Evolutionary conservation across 2,797 vertebrate species (phyloP).

Genomic region (Hephaestus fuliginosus): DNA sequence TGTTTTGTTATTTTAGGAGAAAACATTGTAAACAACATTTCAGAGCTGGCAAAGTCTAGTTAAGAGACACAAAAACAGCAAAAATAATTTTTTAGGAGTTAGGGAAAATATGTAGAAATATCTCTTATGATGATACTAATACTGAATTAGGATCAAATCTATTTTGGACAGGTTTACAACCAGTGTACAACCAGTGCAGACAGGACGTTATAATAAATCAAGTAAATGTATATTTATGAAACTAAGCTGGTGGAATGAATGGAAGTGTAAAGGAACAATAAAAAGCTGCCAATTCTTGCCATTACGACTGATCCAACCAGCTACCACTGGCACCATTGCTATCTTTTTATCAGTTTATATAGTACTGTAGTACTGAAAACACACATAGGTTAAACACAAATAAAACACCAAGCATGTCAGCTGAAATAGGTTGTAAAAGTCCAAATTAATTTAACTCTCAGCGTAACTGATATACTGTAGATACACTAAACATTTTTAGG

Average conservation of each 20-base stretch:
- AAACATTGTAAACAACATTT: neutral
- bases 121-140: neutral
- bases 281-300: neutral
- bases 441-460: neutral
- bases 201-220: neutral
- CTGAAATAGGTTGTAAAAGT: neutral
- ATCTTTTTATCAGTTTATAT: neutral
- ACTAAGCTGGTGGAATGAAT: neutral
- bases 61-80: neutral
- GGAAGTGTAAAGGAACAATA: neutral
- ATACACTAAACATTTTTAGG: neutral
- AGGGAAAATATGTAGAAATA: neutral
- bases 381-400: neutral
- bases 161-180: neutral
- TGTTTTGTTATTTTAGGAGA: neutral
- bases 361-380: neutral
- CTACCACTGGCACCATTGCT: neutral
- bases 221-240: neutral
- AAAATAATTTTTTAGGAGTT: neutral
- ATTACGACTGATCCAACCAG: neutral
- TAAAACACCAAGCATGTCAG: neutral
- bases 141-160: neutral
- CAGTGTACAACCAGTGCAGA: neutral
- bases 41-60: neutral
- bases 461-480: neutral